These are phyloP conservation scores for Ficedula albicollis DNA, from an alignment of 2,797 vertebrate species.

Conservation along the genomic window DNA sequence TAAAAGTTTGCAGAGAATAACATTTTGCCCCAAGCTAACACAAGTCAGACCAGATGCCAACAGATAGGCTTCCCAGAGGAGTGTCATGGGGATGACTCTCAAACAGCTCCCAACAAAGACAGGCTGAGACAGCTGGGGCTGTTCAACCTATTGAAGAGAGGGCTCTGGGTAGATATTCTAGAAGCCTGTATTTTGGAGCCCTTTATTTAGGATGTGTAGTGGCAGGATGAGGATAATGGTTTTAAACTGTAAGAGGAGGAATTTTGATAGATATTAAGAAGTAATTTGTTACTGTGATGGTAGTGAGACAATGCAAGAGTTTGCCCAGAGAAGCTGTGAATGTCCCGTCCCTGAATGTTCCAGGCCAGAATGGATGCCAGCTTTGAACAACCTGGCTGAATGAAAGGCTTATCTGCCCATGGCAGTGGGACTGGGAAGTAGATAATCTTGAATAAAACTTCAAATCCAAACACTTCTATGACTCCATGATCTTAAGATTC, in stretches of 20 bases:
- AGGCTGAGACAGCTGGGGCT: neutral
- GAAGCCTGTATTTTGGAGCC: neutral
- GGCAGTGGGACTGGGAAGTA: neutral
- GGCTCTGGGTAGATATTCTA: neutral
- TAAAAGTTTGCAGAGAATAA: constrained; percentile 71
- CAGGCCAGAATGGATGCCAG: neutral
- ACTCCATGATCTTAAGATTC: neutral
- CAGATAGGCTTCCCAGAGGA: constrained; percentile 10
- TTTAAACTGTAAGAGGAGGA: neutral
- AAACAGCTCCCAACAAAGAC: fast-evolving
- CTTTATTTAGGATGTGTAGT: neutral
- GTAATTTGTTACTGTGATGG: neutral
- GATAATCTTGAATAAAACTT: neutral
- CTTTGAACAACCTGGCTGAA: neutral
- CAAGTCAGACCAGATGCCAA: constrained; percentile 70
- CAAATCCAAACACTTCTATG: neutral
- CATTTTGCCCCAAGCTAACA: constrained; percentile 60
- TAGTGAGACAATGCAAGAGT: neutral
- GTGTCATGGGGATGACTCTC: neutral
- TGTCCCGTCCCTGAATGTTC: neutral
- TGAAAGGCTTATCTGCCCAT: neutral
- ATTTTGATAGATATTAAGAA: neutral
- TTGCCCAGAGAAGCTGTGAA: neutral
- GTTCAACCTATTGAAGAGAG: neutral
- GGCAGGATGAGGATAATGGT: neutral